Evolutionary conservation across 2,797 vertebrate species (phyloP), one percentile per base, ranked within the genome.

Genomic region (Brachymystax lenok): DNA sequence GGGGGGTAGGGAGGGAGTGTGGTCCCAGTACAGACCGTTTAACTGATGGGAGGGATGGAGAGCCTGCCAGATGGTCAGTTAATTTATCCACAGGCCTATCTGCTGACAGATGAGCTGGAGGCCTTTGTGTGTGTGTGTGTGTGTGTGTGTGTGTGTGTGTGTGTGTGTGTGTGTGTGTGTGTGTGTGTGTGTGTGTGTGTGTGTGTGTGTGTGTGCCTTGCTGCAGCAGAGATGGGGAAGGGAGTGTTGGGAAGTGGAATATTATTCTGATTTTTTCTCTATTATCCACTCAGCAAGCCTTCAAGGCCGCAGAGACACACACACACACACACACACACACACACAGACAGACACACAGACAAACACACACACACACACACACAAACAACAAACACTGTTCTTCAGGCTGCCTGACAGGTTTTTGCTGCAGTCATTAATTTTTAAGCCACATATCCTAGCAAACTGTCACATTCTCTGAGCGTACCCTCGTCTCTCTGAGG

Each of bases 371-470:
- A 12, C 63, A 27, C 21, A 28, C 64, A 28, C 64, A 28, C 59
- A 27, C 61, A 63, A 56, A 24, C 21, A 51, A 74, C 27, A 74
- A 10, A 21, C 74, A 75, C 10, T 21, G 30, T 13, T 19, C 17
- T 63, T 24, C 24, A 66, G 24, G n/a, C 63, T 24, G 14, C 24
- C 63, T 30, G 63, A 66, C 46, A 21, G 35, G 35, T 10, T 50
- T 50, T 77, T 80, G 74, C 76, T 83, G 79, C 77, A 79, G 75
- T 76, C 73, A 33, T 82, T 72, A 79, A 83, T 82, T 77, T 82
- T 74, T 82, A 84, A 82, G 56, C 81, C 3, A 83, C 68, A 50
- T 70, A 70, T 30, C 56, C 5, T 66, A 54, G 66, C 46, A n/a
- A 51, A 27, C 61, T 67, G 74, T 46, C 61, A 74, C 73, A 35